Base-by-base conservation (phyloP, 2,113 vertebrate species). In the Microtus oregoni region DNA sequence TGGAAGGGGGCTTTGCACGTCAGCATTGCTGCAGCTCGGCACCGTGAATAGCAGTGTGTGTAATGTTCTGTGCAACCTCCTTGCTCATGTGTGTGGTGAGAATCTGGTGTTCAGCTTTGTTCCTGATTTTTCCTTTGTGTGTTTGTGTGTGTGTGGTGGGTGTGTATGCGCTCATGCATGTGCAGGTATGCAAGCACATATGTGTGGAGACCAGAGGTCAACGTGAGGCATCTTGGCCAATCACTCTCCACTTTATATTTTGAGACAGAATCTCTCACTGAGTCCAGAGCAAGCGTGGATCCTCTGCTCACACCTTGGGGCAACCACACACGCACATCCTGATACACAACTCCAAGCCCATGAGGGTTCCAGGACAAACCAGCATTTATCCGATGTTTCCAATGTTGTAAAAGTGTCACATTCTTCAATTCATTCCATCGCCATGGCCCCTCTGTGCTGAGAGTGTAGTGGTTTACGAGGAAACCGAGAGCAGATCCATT, bases 391-490 rank as follows among this genome's bases (percentile, higher is more conserved):
- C 0, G 52, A 72, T 76, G 67, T 86, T 95, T 86, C 79, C 1
- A 14, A 35, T 32, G 47, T 75, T 68, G 61, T 87, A 67, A 90
- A 92, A 52, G 41, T 10, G 19, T 52, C 83, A 79, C 44, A 28
- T 79, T 77, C 78, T 89, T 87, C 24, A 65, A 89, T 81, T 92
- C 75, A 19, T 61, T 81, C 13, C 0, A 41, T 94, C 15, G 22
- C 32, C n/a, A 50, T 11, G 19, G 26, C 68, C 89, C 8, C 20
- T 88, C 41, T 28, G 11, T 19, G 55, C 50, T 13, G 26, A 20
- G 41, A 9, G 41, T 32, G 1, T 47, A 38, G 87, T 88, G 65
- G 83, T 93, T 94, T 90, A 86, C 8, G 41, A 96, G 92, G 72
- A 90, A 85, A 85, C 58, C 26, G 32, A 94, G 87, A 13, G 30